Evolutionary conservation across 2,113 vertebrate genomes (phyloP), one percentile per base, ranked within the genome.

Genomic region (Centrocercus urophasianus): DNA sequence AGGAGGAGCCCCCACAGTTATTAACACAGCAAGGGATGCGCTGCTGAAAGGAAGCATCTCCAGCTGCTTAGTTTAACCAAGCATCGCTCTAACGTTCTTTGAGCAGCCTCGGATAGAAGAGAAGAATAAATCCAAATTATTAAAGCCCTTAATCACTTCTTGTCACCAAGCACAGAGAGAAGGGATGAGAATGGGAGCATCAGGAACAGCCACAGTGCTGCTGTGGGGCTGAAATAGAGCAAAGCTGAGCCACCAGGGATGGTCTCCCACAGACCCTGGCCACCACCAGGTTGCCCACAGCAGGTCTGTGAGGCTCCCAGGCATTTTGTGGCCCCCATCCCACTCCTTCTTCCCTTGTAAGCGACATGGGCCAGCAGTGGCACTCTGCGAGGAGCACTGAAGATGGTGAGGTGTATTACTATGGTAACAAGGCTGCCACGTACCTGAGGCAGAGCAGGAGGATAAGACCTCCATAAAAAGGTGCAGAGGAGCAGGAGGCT

Each of bases 1-100:
- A 2, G 32, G 57, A 28, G 1, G 32, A 72, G 52, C 34, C 40
- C 48, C 65, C 2, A 0, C 16, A 28, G 56, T 13, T 40, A 13
- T 54, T 9, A 48, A 8, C 40, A 27, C 22, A 18, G 22, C 9
- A 2, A 42, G 0, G 0, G 72, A 50, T 0, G 3, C 2, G 3
- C 63, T 71, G 77, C 78, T 59, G 20, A 10, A 54, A 28, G 63
- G 27, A 24, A 83, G 36, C 30, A 14, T 36, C 59, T 64, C 76
- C 19, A 61, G 72, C 2, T 5, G 9, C 8, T 69, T n/a, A 10
- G 34, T 40, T 59, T 7, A 8, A 61, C 28, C 54, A 52, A 48
- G 57, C 88, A 52, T 34, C 70, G 25, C 57, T 56, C 50, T 60
- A 60, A 57, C 34, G 28, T 34, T 66, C 60, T 52, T 66, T 52